Percentiles rank a stretch among this genome's conserved stretches.
phyloP scores from a whole-genome alignment of 2,888 invertebrate species.

The Scaptomyza reducta region DNA sequence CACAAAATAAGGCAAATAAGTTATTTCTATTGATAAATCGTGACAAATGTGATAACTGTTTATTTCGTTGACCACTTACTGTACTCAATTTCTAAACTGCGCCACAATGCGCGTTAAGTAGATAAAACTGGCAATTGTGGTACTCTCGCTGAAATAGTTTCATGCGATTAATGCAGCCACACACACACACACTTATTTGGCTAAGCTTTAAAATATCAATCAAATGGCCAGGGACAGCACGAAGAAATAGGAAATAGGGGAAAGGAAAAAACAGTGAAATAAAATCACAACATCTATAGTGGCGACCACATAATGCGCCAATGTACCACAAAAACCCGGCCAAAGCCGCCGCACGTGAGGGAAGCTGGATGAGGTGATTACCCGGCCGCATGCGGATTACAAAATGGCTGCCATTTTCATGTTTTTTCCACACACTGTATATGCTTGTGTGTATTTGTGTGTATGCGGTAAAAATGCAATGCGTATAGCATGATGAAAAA shows the following conservation, averaged over 20 bases:
- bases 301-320: conserved; percentile 63
- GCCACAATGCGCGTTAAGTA: conserved; percentile 35
- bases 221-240: conserved; percentile 34
- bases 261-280: conserved; percentile 14
- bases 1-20: conserved; percentile 23
- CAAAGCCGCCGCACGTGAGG: conserved; percentile 70
- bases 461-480: conserved; percentile 69
- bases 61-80: conserved; percentile 6
- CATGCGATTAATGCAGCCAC: conserved; percentile 40
- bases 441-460: background rate
- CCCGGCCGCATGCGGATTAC: conserved; percentile 78
- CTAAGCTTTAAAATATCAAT: conserved; percentile 79
- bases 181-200: conserved; percentile 40
- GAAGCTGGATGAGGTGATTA: conserved; percentile 65
- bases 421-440: conserved; percentile 32
- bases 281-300: conserved; percentile 54
- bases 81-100: background rate
- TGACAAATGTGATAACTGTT: conserved; percentile 42
- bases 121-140: conserved; percentile 47
- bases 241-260: conserved; percentile 7
- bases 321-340: conserved; percentile 64
- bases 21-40: conserved; percentile 8
- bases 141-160: conserved; percentile 29
- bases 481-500: conserved; percentile 36
- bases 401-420: conserved; percentile 76